Percentiles rank a stretch among this genome's conserved stretches.
Conservation (phyloP, 2,888 invertebrate genomes). For the Zaprionus bogoriensis region DNA sequence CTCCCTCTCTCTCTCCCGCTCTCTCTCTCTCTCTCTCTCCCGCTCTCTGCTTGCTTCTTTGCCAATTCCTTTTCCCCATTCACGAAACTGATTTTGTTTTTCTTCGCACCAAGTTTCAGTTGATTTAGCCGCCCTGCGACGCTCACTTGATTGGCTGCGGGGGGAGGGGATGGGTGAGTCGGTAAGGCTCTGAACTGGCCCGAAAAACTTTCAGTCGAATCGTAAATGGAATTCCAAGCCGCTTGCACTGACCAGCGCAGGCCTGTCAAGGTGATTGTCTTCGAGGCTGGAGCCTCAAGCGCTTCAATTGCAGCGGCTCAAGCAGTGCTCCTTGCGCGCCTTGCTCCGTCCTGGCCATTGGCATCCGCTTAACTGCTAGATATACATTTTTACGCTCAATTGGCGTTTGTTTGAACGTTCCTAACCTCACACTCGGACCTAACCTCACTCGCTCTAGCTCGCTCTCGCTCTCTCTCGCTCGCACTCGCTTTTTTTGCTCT, state of each 20-base stretch:
- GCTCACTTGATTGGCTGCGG: conserved; percentile 45
- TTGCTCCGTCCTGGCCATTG: not conserved
- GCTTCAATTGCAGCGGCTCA: conserved; percentile 47
- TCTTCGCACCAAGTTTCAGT: conserved; percentile 76
- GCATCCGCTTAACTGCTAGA: conserved; percentile 46
- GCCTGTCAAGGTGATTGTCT: conserved; percentile 74
- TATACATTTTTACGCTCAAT: conserved; percentile 76
- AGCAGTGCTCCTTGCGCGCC: not conserved
- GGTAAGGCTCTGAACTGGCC: no score
- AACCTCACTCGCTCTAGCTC: conserved; percentile 1
- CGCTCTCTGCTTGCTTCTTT: no score
- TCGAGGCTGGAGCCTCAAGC: conserved; percentile 75
- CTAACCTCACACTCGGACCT: no score
- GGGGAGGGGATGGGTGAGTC: not conserved
- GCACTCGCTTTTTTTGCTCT: conserved; percentile 36
- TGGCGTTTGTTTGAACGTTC: conserved; percentile 67
- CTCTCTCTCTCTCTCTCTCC: not conserved
- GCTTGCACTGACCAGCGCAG: conserved; percentile 26
- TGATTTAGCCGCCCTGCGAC: conserved; percentile 65
- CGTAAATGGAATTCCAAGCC: conserved; percentile 50
- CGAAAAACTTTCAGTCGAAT: conserved; percentile 40
- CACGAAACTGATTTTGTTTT: conserved; percentile 71
- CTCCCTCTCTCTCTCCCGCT: not conserved
- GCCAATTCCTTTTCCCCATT: no score
- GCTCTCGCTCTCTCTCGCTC: not conserved